Percentiles rank a stretch among this genome's conserved stretches.
Conservation (phyloP, 2,113 vertebrate genomes). For the Chloropsis cyanopogon region DNA sequence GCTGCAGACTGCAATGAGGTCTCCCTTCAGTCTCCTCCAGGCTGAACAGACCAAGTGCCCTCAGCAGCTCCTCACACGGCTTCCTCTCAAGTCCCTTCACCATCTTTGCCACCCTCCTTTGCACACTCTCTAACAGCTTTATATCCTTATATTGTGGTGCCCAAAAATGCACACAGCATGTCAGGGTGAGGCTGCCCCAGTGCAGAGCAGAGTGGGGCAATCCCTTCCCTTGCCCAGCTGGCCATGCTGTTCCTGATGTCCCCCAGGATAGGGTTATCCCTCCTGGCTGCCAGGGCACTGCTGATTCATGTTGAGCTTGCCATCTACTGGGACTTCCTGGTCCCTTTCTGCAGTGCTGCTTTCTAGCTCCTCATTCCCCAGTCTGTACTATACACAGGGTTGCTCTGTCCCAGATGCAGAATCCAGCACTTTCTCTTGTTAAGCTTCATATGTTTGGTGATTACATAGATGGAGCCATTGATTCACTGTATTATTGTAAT, state of each 20-base stretch:
- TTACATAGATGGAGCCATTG: background rate
- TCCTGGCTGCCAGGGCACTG: background rate
- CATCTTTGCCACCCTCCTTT: background rate
- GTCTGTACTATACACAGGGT: background rate
- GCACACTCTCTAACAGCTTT: background rate
- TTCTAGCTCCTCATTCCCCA: background rate
- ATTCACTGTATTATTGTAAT: background rate
- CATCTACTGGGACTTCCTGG: fast-evolving
- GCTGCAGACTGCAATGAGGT: background rate
- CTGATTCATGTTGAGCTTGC: background rate
- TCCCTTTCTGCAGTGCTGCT: background rate
- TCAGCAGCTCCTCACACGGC: fast-evolving
- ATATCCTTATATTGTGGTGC: fast-evolving
- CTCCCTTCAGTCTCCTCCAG: background rate
- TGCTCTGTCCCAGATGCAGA: background rate
- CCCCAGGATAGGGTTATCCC: fast-evolving
- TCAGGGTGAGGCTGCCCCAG: fast-evolving
- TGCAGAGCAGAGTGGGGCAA: fast-evolving
- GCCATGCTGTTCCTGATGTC: fast-evolving
- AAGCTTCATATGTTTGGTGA: background rate
- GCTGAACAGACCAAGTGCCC: background rate
- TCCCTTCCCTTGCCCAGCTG: background rate
- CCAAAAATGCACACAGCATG: background rate
- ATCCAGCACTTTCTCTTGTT: background rate
- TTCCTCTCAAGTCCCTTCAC: background rate